Evolutionary conservation across 2,888 invertebrate species (phyloP).

Genomic region (Cosmia trapezina): DNA sequence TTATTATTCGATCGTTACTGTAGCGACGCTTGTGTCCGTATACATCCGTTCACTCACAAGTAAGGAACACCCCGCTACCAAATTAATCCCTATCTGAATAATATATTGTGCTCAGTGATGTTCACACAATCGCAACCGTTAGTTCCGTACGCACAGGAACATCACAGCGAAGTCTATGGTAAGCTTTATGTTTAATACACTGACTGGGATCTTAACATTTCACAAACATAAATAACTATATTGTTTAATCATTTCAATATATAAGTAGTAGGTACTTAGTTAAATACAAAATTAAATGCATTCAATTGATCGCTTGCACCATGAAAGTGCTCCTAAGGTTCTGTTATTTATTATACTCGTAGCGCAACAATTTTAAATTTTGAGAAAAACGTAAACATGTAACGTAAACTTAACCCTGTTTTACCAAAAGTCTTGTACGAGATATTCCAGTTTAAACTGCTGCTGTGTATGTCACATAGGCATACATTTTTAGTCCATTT

Average conservation of each 20-base stretch:
- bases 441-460: neutral
- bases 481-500: no score
- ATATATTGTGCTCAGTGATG: slow-evolving; percentile 63
- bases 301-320: neutral
- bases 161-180: slow-evolving; percentile 41
- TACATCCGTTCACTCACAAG: neutral
- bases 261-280: neutral
- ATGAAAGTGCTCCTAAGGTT: neutral
- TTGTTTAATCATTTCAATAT: neutral
- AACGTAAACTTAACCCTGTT: no score
- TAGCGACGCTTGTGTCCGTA: slow-evolving; percentile 4
- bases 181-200: slow-evolving; percentile 51
- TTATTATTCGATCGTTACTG: slow-evolving; percentile 15
- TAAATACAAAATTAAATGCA: neutral
- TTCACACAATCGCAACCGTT: slow-evolving; percentile 40
- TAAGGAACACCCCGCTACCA: neutral
- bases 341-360: no score
- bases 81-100: slow-evolving; percentile 18
- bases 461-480: neutral
- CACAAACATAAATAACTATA: neutral
- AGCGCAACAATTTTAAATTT: neutral
- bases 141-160: slow-evolving; percentile 33
- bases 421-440: neutral
- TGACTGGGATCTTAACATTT: slow-evolving; percentile 15
- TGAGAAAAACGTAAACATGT: no score